Conservation (phyloP, 1,140 invertebrate genomes). For the Dreissena rostriformis region DNA sequence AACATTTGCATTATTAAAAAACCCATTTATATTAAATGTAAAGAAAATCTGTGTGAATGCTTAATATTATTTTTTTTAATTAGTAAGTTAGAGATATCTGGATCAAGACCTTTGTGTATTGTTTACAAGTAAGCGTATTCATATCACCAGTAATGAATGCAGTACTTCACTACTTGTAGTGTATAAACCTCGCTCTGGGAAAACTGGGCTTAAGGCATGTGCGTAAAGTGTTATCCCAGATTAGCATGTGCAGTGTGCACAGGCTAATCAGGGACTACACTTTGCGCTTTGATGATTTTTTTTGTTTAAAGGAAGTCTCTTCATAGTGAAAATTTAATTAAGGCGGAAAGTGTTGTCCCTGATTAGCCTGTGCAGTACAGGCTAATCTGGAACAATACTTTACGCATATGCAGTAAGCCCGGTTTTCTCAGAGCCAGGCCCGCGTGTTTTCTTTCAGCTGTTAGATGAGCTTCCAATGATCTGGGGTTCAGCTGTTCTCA, state of each 20-base stretch:
- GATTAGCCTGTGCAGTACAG: background rate
- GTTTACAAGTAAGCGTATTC: too few species aligned
- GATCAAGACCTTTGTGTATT: too few species aligned
- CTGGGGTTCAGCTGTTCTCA: constrained; percentile 74
- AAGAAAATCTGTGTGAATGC: background rate
- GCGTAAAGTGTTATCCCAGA: too few species aligned
- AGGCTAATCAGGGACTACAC: background rate
- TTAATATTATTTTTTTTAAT: too few species aligned
- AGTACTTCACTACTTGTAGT: too few species aligned
- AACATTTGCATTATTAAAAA: too few species aligned
- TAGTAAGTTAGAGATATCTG: too few species aligned
- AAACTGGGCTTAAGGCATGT: too few species aligned
- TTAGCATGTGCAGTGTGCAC: background rate
- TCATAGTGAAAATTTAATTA: background rate
- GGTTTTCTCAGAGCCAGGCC: background rate
- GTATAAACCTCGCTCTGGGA: too few species aligned
- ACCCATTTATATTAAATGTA: too few species aligned
- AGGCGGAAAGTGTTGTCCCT: background rate
- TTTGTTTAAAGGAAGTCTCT: background rate
- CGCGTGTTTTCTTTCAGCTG: constrained; percentile 68
- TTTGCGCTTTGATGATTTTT: too few species aligned
- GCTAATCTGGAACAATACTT: background rate
- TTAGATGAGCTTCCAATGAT: constrained; percentile 82
- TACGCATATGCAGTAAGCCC: background rate
- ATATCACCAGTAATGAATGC: too few species aligned